phyloP scores from a whole-genome alignment of 2,888 invertebrate genomes.

The Sinopyrophorus schimmeli region DNA sequence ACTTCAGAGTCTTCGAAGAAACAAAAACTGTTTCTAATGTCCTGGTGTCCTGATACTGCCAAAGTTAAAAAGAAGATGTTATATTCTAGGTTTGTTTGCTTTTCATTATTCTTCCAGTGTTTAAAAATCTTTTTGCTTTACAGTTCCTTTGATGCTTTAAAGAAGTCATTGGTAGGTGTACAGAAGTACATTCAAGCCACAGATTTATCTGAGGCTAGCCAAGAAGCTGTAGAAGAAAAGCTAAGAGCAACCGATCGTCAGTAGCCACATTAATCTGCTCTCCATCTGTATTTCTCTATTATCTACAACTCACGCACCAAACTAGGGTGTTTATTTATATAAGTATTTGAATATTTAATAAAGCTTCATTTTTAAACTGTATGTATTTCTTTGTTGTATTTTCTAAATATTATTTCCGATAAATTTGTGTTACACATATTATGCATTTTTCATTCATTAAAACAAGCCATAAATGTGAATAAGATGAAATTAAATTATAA shows the following conservation, averaged over 20 bases:
- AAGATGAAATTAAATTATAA: too few relatives aligned
- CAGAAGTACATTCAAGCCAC: constrained; percentile 98
- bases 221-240: constrained; percentile 92
- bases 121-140: constrained; percentile 45
- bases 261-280: constrained; percentile 55
- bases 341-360: constrained; percentile 57
- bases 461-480: too few relatives aligned
- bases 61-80: constrained; percentile 88
- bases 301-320: constrained; percentile 47
- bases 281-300: constrained; percentile 31
- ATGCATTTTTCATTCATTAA: constrained; percentile 9
- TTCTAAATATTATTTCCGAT: constrained; percentile 16
- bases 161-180: constrained; percentile 94
- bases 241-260: constrained; percentile 93
- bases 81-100: constrained; percentile 69
- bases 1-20: constrained; percentile 96
- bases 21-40: constrained; percentile 97
- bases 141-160: constrained; percentile 97
- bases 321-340: constrained; percentile 55
- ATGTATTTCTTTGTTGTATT: constrained; percentile 35
- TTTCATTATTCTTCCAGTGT: neutral
- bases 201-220: constrained; percentile 91
- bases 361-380: constrained; percentile 57
- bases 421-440: constrained; percentile 17
- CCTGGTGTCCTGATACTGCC: constrained; percentile 98